Evolutionary conservation across 1,140 invertebrate species (phyloP).

Genomic region (Plectrocnemia conspersa): DNA sequence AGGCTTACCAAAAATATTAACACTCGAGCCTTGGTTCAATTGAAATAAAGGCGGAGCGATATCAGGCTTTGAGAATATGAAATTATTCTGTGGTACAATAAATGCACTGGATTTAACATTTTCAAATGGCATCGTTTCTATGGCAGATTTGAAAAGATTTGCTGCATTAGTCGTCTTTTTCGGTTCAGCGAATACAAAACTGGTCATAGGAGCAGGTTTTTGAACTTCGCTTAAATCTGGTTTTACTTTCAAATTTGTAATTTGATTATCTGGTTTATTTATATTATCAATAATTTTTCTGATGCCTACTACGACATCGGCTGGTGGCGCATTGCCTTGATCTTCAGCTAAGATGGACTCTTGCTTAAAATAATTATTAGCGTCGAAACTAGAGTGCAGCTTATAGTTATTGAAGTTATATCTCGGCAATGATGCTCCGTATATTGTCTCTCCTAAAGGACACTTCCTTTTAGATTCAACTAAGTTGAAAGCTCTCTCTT

Average conservation of each 20-base stretch:
- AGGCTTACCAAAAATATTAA: not conserved
- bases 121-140: constrained; percentile 2
- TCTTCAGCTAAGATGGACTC: constrained; percentile 53
- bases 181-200: constrained; percentile 29
- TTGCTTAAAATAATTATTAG: constrained; percentile 54
- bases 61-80: constrained; percentile 32
- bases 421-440: constrained; percentile 54
- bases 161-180: constrained; percentile 3
- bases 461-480: constrained; percentile 61
- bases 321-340: constrained; percentile 47
- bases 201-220: no score
- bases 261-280: constrained; percentile 1
- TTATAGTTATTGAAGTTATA: constrained; percentile 50
- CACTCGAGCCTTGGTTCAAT: not conserved
- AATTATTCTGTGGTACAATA: constrained; percentile 16
- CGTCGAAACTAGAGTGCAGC: constrained; percentile 64
- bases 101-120: constrained; percentile 11
- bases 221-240: no score
- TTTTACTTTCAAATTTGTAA: no score
- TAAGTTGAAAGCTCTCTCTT: constrained; percentile 58
- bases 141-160: constrained; percentile 19
- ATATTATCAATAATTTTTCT: constrained; percentile 41
- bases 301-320: constrained; percentile 45
- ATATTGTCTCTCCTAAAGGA: constrained; percentile 62
- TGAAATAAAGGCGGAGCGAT: constrained; percentile 5